Percentiles rank a stretch among this genome's conserved stretches.
Conservation (phyloP, 2,888 invertebrate genomes). For the Dermolepida albohirtum region DNA sequence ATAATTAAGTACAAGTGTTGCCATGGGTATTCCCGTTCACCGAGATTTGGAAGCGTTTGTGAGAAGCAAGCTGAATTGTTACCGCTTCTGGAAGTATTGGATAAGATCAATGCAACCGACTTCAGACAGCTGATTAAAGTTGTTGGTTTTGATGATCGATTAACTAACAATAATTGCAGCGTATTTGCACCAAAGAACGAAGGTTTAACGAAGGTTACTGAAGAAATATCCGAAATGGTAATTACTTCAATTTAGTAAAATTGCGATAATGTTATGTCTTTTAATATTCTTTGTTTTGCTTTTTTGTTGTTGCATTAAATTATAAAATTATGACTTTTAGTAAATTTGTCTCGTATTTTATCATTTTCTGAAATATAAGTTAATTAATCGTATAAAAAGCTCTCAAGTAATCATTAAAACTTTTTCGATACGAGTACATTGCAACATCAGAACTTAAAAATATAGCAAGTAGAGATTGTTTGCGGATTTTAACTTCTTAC, state of each 20-base stretch:
- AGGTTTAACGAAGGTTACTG: constrained; percentile 70
- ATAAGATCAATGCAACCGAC: constrained; percentile 70
- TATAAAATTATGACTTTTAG: no score
- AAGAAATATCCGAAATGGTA: constrained; percentile 69
- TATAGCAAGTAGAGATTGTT: no score
- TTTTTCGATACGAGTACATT: no score
- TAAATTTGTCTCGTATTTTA: no score
- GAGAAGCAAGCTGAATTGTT: constrained; percentile 69
- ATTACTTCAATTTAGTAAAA: constrained; percentile 48
- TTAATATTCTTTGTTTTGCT: no score
- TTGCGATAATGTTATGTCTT: no score
- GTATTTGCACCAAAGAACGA: constrained; percentile 73
- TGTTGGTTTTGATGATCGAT: constrained; percentile 66
- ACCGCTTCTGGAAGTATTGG: constrained; percentile 69
- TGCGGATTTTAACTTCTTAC: no score
- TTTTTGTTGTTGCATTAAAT: no score
- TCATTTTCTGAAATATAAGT: no score
- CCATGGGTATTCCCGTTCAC: constrained; percentile 70
- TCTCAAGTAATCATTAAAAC: no score
- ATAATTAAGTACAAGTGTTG: constrained; percentile 77
- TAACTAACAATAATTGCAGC: constrained; percentile 70
- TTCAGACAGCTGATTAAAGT: constrained; percentile 69
- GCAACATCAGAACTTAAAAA: no score
- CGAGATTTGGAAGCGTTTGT: constrained; percentile 57
- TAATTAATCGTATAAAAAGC: no score